Evolutionary conservation across 2,888 invertebrate species (phyloP).

Genomic region (Calameuta filiformis): DNA sequence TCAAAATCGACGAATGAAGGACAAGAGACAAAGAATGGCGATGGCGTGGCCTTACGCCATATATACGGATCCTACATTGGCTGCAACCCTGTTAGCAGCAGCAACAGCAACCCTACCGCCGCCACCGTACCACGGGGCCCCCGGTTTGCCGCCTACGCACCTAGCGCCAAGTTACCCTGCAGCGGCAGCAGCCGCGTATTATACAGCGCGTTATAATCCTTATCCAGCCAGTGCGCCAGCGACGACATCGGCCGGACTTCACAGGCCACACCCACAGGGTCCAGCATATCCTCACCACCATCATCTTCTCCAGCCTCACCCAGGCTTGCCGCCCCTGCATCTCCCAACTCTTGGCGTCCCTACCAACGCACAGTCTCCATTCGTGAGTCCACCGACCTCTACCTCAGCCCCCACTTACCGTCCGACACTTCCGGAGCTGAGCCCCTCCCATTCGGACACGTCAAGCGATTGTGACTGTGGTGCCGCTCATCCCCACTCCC

Average conservation of each 20-base stretch:
- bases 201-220: constrained; percentile 71
- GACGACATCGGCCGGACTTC: constrained; percentile 67
- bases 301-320: constrained; percentile 32
- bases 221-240: constrained; percentile 71
- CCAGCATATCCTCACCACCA: constrained; percentile 51
- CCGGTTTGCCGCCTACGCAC: constrained; percentile 69
- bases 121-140: constrained; percentile 47
- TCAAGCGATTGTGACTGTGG: constrained; percentile 57
- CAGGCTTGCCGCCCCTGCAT: constrained; percentile 39
- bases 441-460: constrained; percentile 53
- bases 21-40: constrained; percentile 94
- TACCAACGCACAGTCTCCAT: constrained; percentile 38
- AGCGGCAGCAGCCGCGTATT: constrained; percentile 70
- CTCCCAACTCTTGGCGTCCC: constrained; percentile 49
- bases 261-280: constrained; percentile 67
- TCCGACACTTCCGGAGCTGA: constrained; percentile 62
- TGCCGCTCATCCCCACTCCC: constrained; percentile 18
- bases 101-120: constrained; percentile 75
- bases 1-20: constrained; percentile 96
- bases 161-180: constrained; percentile 64
- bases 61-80: constrained; percentile 93
- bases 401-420: constrained; percentile 42
- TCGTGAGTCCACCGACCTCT: constrained; percentile 43
- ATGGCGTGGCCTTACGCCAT: constrained; percentile 97
- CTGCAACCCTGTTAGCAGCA: constrained; percentile 90